These are phyloP conservation scores for Marmota monax DNA, from an alignment of 2,113 vertebrate genomes.

Conservation along the genomic window DNA sequence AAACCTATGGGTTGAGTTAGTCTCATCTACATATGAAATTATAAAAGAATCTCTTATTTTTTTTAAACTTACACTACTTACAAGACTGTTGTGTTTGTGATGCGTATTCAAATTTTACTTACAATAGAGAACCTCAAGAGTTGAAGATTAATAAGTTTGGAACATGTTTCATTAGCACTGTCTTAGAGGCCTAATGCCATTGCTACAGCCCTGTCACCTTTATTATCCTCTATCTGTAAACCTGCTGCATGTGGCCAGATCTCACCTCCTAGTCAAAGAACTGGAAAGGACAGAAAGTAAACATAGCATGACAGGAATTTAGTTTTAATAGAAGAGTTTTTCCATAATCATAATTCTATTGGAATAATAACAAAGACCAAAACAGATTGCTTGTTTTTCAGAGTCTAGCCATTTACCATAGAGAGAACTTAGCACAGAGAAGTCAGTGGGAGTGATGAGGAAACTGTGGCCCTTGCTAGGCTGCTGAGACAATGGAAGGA, in stretches of 20 bases:
- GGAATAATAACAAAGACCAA: neutral
- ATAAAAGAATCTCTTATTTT: neutral
- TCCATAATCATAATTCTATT: neutral
- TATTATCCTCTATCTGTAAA: constrained; percentile 9
- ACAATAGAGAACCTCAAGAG: neutral
- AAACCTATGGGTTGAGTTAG: neutral
- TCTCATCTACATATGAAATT: neutral
- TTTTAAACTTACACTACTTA: neutral
- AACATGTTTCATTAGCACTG: neutral
- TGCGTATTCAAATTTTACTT: constrained; percentile 7
- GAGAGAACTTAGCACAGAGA: neutral
- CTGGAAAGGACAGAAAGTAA: neutral
- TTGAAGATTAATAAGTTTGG: constrained; percentile 17
- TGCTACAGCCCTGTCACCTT: neutral
- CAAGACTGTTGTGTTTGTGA: constrained; percentile 28
- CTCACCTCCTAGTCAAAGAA: neutral
- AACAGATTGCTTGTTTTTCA: neutral
- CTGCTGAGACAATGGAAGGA: neutral
- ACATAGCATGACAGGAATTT: neutral
- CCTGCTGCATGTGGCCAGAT: neutral
- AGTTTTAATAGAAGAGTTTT: neutral
- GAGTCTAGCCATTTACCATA: neutral
- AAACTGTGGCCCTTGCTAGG: neutral
- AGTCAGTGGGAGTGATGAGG: neutral
- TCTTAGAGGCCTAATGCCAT: constrained; percentile 43